Evolutionary conservation across 2,113 vertebrate genomes (phyloP).

Genomic region (Callaeas wilsoni): DNA sequence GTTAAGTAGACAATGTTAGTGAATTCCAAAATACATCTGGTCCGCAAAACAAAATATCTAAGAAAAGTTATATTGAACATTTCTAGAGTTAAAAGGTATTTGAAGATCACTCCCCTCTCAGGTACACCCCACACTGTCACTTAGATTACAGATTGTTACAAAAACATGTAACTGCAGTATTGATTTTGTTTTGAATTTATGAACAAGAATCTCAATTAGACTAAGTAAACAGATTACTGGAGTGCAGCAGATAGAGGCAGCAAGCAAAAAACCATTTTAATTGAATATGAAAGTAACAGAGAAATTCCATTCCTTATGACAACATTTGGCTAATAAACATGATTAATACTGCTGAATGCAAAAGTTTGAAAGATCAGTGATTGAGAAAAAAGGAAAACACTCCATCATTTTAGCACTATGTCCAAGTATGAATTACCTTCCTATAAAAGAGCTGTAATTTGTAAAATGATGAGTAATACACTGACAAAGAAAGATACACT

Average conservation of each 20-base stretch:
- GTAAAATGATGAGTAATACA: conserved; percentile 55
- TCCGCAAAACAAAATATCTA: background rate
- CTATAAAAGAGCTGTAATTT: conserved; percentile 56
- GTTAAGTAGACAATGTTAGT: background rate
- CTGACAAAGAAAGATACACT: conserved; percentile 42
- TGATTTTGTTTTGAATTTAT: conserved; percentile 43
- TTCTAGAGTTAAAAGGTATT: background rate
- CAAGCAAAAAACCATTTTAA: background rate
- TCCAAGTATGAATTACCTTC: conserved; percentile 49
- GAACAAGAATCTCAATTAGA: conserved; percentile 61
- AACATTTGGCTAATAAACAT: conserved; percentile 54
- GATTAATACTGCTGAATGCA: conserved; percentile 60
- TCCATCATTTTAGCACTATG: conserved; percentile 47
- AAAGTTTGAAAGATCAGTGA: conserved; percentile 62
- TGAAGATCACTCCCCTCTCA: background rate
- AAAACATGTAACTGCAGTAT: background rate
- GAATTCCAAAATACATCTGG: background rate
- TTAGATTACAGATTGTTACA: background rate
- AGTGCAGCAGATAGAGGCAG: background rate
- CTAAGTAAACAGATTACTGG: conserved; percentile 23
- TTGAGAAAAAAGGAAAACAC: conserved; percentile 47
- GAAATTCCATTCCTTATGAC: conserved; percentile 51
- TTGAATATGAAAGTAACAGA: conserved; percentile 46
- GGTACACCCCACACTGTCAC: background rate
- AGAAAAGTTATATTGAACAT: background rate